Conservation (phyloP, 2,888 invertebrate species). For the Epirrhoe alternata region DNA sequence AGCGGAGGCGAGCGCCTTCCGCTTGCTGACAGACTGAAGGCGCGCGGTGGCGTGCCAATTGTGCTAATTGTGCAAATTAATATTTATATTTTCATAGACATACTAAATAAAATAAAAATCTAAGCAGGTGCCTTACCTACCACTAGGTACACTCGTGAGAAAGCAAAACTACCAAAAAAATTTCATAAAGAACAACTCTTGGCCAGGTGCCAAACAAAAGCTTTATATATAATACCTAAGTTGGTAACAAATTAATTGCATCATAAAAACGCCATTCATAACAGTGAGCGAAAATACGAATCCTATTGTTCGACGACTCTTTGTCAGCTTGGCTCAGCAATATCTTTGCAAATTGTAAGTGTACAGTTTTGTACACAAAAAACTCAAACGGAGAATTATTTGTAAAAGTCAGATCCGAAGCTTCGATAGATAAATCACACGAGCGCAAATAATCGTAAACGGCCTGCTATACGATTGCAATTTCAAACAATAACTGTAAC, state of each 20-base stretch:
- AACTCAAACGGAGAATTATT: background rate
- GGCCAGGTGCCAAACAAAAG: background rate
- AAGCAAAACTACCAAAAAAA: too few relatives aligned
- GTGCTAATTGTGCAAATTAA: too few relatives aligned
- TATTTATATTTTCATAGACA: too few relatives aligned
- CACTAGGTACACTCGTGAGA: too few relatives aligned
- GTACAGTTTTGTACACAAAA: background rate
- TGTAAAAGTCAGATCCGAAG: background rate
- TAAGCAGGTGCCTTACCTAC: too few relatives aligned
- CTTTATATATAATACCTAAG: background rate
- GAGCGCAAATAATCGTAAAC: background rate
- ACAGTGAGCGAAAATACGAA: background rate
- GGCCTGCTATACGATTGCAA: too few relatives aligned
- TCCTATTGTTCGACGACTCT: background rate
- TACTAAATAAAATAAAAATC: too few relatives aligned
- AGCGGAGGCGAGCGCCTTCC: too few relatives aligned
- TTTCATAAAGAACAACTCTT: background rate
- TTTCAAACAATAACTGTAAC: too few relatives aligned
- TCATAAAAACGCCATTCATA: background rate
- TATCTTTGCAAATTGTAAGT: background rate
- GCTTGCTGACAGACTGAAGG: too few relatives aligned
- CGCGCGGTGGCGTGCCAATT: too few relatives aligned
- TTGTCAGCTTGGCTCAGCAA: background rate
- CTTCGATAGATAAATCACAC: background rate
- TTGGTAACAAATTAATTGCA: background rate